Base-by-base conservation (phyloP, 2,113 vertebrate genomes). In the Plestiodon gilberti region DNA sequence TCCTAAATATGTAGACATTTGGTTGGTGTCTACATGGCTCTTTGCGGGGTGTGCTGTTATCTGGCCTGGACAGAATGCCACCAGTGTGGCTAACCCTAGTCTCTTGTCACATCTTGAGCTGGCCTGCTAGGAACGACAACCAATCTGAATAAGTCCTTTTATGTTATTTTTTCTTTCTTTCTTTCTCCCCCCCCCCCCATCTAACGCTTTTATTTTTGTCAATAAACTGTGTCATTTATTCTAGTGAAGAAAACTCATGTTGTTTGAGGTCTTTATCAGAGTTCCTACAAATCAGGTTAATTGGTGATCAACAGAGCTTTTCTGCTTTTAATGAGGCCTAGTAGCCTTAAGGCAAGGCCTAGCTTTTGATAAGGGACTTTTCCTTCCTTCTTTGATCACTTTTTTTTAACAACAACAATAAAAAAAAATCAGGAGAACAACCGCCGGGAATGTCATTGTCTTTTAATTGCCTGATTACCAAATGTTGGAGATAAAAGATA, bases 401-500 rank as follows among this genome's bases (percentile, higher is more conserved):
- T 97, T 96, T 96, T 95, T 67, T 10, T 3, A 78, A 85, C 17
- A 79, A 69, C 69, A 74, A 80, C 55, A 87, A 94, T 95, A 90
- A 93, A 65, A 52, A 69, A 88, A 88, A 91, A 96, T 95, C 94
- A 92, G 95, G 95, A 96, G 96, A 96, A 96, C 95, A 96, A 97
- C 96, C 96, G 96, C 96, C 30, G 96, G 97, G 97, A 97, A 97
- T 95, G 97, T 97, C 98, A 98, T 98, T 98, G 98, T 98, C 98
- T 98, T 97, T 98, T 99, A 99, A 99, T 99, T 99, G 98, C 98
- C 97, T 97, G 97, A 97, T 98, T 97, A 97, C 97, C 97, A 98
- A 99, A 99, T 97, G 97, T 97, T 96, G 97, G 96, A 97, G 97
- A 99, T 98, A 98, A 99, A 98, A 98, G 98, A 99, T 99, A 99